Evolutionary conservation across 2,888 invertebrate species (phyloP), one percentile per base, ranked within the genome.

Genomic region (Hemistola chrysoprasaria): DNA sequence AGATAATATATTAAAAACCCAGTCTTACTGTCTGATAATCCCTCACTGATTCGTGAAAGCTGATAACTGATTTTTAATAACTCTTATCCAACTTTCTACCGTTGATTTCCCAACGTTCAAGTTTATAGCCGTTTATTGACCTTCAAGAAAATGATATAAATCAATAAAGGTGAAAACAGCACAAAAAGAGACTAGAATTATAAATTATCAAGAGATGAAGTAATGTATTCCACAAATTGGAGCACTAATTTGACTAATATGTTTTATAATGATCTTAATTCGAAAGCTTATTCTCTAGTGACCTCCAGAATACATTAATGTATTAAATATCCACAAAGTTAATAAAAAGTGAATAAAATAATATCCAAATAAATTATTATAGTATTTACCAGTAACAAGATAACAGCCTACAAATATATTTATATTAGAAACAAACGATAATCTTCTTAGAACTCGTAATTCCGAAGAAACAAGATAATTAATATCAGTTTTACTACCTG

Each of bases 71-170:
- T 47, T 49, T 49, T 49, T 47, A 49, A 45, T 53, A 41, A 39
- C 41, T 42, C 8, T 33, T 38, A 36, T 20, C 30, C 25, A 40
- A 40, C 50, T 53, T 53, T 53, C 53, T 41, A 43, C 47, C 16
- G 40, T 40, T 44, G 44, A 38, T 53, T 50, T 53, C 53, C 34
- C 53, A 47, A 23, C 16, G 26, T 42, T 45, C 33, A 24, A 38
- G 36, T 41, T 53, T 43, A 36, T 10, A 31, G 40, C 28, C 41
- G 40, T 48, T 44, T 46, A 39, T 46, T 46, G 45, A 30, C 24
- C 40, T 37, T 40, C 27, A 37, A 26, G 22, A 8, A 30, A 33
- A 28, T 10, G 6, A 32, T 20, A 28, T 29, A 6, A 11, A 11
- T 30, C 3, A 26, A 22, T 7, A 23, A 27, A 27, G 35, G 16